These are phyloP conservation scores for Eupithecia exiguata DNA, from an alignment of 2,888 invertebrate genomes.

Conservation along the genomic window DNA sequence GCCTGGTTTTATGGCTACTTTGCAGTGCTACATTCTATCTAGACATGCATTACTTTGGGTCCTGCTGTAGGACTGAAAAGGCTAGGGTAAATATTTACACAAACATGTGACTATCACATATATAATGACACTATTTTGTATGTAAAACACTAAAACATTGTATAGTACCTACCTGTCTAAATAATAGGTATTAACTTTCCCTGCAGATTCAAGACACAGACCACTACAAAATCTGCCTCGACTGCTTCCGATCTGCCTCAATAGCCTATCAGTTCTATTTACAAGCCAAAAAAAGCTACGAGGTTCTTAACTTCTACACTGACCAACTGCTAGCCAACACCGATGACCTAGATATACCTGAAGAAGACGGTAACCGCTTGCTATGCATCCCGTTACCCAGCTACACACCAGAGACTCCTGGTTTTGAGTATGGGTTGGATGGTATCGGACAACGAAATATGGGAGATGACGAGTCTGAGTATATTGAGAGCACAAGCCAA, in stretches of 20 bases:
- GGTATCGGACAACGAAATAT: constrained; percentile 46
- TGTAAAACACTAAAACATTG: too few species aligned
- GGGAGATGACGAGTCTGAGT: constrained; percentile 19
- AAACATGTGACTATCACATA: neutral
- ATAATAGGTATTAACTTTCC: neutral
- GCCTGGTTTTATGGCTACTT: too few species aligned
- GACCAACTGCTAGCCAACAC: constrained; percentile 58
- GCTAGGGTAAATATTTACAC: neutral
- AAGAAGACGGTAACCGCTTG: constrained; percentile 42
- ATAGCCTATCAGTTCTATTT: constrained; percentile 68
- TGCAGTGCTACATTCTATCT: too few species aligned
- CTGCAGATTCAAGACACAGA: constrained; percentile 57
- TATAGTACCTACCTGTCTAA: neutral
- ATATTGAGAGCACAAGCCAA: constrained; percentile 22
- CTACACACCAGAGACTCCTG: constrained; percentile 43
- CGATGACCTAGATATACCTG: constrained; percentile 49
- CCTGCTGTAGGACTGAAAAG: neutral
- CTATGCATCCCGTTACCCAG: constrained; percentile 64
- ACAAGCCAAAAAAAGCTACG: constrained; percentile 57
- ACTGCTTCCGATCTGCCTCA: constrained; percentile 65
- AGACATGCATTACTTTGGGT: neutral
- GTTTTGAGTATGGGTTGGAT: constrained; percentile 58
- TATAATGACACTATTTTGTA: too few species aligned
- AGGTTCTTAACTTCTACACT: constrained; percentile 63
- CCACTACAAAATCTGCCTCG: constrained; percentile 63